These are phyloP conservation scores for Aphaenogaster floridana DNA, from an alignment of 1,140 invertebrate genomes.

Conservation along the genomic window DNA sequence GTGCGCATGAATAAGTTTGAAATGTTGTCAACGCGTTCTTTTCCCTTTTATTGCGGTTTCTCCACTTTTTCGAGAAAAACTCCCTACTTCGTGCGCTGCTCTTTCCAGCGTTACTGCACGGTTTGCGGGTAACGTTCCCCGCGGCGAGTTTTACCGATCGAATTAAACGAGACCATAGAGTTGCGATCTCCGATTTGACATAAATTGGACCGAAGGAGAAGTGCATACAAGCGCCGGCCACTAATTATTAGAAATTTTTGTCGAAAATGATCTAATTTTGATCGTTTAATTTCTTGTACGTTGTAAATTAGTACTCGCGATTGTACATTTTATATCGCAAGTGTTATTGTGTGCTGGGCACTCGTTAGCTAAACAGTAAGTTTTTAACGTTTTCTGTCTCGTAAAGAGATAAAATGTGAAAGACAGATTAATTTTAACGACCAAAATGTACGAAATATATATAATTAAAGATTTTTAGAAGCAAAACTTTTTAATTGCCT, in stretches of 20 bases:
- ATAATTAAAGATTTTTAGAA: not conserved
- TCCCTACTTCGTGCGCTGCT: not conserved
- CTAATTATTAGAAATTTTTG: not conserved
- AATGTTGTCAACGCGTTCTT: constrained; percentile 28
- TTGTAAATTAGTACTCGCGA: not conserved
- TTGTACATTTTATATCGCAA: not conserved
- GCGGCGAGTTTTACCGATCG: constrained; percentile 22
- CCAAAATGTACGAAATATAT: not conserved
- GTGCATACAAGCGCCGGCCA: not conserved
- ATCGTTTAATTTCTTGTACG: not conserved
- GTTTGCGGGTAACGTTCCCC: constrained; percentile 25
- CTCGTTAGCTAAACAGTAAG: not conserved
- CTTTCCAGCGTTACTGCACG: not conserved
- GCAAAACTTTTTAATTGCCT: not conserved
- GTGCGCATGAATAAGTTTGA: constrained; percentile 36
- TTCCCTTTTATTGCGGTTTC: not conserved
- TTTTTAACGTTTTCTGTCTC: not conserved
- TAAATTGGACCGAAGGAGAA: not conserved
- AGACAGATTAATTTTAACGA: not conserved
- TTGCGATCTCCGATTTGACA: not conserved
- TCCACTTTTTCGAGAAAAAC: not conserved
- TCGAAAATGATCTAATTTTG: not conserved
- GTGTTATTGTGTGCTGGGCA: not conserved
- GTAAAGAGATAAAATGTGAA: not conserved
- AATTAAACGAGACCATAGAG: not conserved